These are phyloP conservation scores for Acrossocheilus fasciatus DNA, from an alignment of 2,797 vertebrate genomes.

Conservation along the genomic window DNA sequence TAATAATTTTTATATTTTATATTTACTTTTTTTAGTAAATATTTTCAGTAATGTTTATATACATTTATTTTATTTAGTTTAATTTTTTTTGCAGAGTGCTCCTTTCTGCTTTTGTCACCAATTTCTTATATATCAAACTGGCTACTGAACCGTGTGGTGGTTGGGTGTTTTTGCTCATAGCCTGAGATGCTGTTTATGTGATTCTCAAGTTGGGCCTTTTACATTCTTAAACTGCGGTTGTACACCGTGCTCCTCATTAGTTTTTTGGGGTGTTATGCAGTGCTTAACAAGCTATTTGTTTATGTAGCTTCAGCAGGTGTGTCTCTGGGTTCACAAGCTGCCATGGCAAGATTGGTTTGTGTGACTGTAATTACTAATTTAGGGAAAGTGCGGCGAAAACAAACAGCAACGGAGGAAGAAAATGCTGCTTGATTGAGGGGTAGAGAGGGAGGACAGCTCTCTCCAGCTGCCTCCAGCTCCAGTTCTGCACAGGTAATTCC, in stretches of 20 bases:
- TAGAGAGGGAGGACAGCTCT: slow-evolving; percentile 47
- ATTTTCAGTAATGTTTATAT: neutral
- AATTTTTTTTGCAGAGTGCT: neutral
- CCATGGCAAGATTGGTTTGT: slow-evolving; percentile 76
- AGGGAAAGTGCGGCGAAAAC: slow-evolving; percentile 77
- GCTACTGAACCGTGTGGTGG: neutral
- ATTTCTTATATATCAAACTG: neutral
- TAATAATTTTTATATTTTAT: neutral
- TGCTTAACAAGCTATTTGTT: slow-evolving; percentile 74
- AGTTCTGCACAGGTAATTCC: slow-evolving; percentile 80
- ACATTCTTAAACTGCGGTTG: slow-evolving; percentile 7
- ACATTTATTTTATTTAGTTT: too few relatives aligned
- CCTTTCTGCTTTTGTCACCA: neutral
- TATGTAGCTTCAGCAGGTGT: slow-evolving; percentile 75
- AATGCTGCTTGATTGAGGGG: slow-evolving; percentile 56
- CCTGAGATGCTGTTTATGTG: slow-evolving; percentile 3
- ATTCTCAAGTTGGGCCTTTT: slow-evolving; percentile 28
- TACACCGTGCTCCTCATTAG: slow-evolving; percentile 65
- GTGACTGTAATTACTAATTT: slow-evolving; percentile 83
- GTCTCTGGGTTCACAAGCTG: slow-evolving; percentile 70
- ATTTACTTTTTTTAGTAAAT: neutral
- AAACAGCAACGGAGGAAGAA: slow-evolving; percentile 68
- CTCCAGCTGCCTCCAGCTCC: slow-evolving; percentile 73
- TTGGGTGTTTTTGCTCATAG: neutral
- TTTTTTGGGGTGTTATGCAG: slow-evolving; percentile 64